phyloP scores from a whole-genome alignment of 2,797 vertebrate species.

The Gorsachius magnificus region DNA sequence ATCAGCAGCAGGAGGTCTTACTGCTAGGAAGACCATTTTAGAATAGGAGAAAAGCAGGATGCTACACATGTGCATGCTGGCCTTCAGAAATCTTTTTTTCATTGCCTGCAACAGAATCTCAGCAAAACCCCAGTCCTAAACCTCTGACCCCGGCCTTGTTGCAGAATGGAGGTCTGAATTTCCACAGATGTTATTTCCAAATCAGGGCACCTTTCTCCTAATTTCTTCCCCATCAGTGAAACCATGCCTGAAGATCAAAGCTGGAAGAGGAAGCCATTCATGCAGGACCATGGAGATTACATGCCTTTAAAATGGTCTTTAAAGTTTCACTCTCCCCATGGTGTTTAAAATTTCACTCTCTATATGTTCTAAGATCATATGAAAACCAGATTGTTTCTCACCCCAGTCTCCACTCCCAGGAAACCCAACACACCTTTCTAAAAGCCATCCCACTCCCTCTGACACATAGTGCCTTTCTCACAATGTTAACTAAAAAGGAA shows the following conservation, averaged over 20 bases:
- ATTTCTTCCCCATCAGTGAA: background rate
- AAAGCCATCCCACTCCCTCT: background rate
- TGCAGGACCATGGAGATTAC: background rate
- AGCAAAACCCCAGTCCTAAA: background rate
- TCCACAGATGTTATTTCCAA: background rate
- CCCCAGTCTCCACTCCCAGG: background rate
- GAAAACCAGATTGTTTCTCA: background rate
- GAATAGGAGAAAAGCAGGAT: background rate
- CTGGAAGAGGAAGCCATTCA: background rate
- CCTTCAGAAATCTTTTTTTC: background rate
- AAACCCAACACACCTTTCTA: background rate
- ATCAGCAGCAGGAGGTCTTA: background rate
- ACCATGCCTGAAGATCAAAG: background rate
- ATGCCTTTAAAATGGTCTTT: background rate
- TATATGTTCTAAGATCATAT: background rate
- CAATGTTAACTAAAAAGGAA: background rate
- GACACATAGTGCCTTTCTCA: background rate
- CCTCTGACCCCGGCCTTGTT: background rate
- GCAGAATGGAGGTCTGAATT: background rate
- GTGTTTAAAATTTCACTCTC: background rate
- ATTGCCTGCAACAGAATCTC: background rate
- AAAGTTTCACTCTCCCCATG: background rate
- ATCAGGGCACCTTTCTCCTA: background rate
- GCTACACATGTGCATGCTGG: background rate
- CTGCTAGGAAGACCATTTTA: background rate